These are phyloP conservation scores for Dryoscopus gambensis DNA, from an alignment of 2,113 vertebrate genomes.

Conservation along the genomic window DNA sequence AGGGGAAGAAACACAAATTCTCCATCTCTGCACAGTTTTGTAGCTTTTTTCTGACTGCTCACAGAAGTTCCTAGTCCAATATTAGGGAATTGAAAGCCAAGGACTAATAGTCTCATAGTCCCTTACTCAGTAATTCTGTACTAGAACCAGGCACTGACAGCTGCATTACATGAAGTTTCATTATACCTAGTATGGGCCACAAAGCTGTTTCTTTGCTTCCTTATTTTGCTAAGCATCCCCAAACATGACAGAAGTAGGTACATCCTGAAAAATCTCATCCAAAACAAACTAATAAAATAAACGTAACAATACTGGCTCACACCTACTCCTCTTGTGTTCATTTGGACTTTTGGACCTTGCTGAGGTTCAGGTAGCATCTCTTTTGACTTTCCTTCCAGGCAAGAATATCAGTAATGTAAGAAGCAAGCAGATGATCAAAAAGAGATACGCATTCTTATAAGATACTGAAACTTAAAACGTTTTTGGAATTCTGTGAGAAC, in stretches of 20 bases:
- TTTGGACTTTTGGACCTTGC: neutral
- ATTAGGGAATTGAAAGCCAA: neutral
- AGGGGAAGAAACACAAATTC: neutral
- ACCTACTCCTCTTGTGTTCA: neutral
- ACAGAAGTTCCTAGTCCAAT: neutral
- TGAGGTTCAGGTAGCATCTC: neutral
- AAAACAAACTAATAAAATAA: neutral
- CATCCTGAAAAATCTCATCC: neutral
- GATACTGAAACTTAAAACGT: neutral
- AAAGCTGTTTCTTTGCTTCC: neutral
- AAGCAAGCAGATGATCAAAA: neutral
- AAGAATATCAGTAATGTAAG: neutral
- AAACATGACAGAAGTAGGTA: neutral
- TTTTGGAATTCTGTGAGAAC: neutral
- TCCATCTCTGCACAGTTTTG: neutral
- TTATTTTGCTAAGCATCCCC: neutral
- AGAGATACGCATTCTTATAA: neutral
- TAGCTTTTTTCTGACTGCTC: neutral
- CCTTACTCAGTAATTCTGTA: neutral
- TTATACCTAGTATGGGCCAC: fast-evolving
- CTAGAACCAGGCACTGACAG: neutral
- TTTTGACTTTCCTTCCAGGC: neutral
- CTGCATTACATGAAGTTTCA: neutral
- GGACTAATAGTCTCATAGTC: neutral
- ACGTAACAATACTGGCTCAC: neutral